Evolutionary conservation across 1,140 invertebrate genomes (phyloP).

Genomic region (Aphis craccivora): DNA sequence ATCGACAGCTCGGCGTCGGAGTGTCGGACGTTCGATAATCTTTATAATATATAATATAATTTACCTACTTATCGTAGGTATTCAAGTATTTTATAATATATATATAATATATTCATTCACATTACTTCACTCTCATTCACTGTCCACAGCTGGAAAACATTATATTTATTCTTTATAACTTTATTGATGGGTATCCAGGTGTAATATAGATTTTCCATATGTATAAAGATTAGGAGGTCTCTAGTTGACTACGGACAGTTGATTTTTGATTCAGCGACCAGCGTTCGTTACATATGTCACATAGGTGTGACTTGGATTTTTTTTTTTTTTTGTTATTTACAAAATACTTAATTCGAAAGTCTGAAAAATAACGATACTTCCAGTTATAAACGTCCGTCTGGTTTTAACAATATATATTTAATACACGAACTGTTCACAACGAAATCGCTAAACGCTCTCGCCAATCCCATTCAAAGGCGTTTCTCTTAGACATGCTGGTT

Average conservation of each 20-base stretch:
- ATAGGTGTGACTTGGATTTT: background rate
- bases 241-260: background rate
- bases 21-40: too few relatives aligned
- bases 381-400: background rate
- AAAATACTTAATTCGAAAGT: background rate
- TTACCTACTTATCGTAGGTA: too few relatives aligned
- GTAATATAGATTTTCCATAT: too few relatives aligned
- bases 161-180: too few relatives aligned
- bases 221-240: too few relatives aligned
- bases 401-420: background rate
- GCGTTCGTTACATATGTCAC: background rate
- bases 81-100: too few relatives aligned
- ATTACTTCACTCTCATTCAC: too few relatives aligned
- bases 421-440: background rate
- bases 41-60: too few relatives aligned
- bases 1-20: background rate
- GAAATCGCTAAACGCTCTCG: slow-evolving; percentile 24
- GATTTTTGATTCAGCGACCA: background rate
- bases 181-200: too few relatives aligned
- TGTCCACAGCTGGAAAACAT: too few relatives aligned
- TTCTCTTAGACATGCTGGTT: background rate
- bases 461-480: slow-evolving; percentile 27
- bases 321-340: background rate
- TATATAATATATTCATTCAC: too few relatives aligned
- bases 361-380: background rate